Evolutionary conservation across 2,797 vertebrate species (phyloP), one percentile per base, ranked within the genome.

Genomic region (Fundulus diaphanus): DNA sequence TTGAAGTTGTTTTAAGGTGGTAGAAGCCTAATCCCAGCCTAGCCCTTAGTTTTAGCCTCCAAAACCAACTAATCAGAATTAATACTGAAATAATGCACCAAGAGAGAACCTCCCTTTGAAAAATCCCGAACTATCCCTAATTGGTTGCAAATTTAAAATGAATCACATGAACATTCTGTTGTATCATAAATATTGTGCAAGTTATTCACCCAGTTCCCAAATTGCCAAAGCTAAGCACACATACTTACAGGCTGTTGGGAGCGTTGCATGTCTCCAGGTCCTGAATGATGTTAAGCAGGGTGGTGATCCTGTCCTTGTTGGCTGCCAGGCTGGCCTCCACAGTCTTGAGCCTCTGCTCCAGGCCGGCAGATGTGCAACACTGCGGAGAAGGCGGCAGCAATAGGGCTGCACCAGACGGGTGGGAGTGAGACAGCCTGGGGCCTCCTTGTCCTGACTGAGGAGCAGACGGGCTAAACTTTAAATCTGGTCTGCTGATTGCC

Each of bases 201-300:
- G 49, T 54, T n/a, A 16, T 70, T 54, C 27, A 7, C 15, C 22
- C 31, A 35, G 20, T 33, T 40, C 15, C 51, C 27, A 31, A 15
- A 56, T 3, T 1, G 1, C 12, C n/a, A 59, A 16, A 42, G 3
- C 59, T n/a, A 27, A 37, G 6, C 24, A 16, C 44, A 35, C 22
- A 63, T 33, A 68, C 94, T 93, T 96, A 99, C 98, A 97, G 95
- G 90, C 95, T 95, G 80, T 93, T 96, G 84, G 97, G 96, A 76
- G 95, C 95, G 74, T 96, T 95, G 89, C 96, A 96, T 83, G 93
- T 97, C 95, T 99, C 98, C 94, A 99, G 91, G 93, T 99, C 97
- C 91, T 98, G 96, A 93, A 99, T 99, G 92, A 98, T 96, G 94
- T 98, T 97, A 89, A 99, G 91, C 85, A 99, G 96, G 83, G 96